Evolutionary conservation across 2,113 vertebrate genomes (phyloP).

Genomic region (Psittacula cyanocephala): DNA sequence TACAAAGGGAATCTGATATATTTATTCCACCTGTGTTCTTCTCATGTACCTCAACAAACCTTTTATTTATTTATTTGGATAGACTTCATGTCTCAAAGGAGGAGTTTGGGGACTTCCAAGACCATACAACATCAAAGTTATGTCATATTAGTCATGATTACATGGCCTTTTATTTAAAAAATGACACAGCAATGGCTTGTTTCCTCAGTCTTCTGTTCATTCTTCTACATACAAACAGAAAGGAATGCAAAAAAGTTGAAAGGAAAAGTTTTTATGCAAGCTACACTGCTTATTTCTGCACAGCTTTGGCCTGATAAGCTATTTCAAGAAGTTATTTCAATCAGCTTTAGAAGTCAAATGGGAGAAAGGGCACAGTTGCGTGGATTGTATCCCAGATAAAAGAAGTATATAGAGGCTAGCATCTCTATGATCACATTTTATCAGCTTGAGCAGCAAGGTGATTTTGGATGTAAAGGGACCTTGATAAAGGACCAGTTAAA

Average conservation of each 20-base stretch:
- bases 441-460: background rate
- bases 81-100: background rate
- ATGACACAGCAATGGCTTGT: background rate
- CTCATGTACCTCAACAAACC: background rate
- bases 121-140: background rate
- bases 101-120: background rate
- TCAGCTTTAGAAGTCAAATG: background rate
- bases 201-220: background rate
- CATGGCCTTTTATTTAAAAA: background rate
- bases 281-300: background rate
- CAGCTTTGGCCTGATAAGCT: background rate
- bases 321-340: slow-evolving; percentile 14
- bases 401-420: background rate
- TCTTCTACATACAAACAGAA: background rate
- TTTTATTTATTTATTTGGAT: background rate
- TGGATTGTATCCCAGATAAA: slow-evolving; percentile 9
- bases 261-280: background rate
- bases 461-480: background rate
- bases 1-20: background rate
- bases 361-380: background rate
- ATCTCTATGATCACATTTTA: background rate
- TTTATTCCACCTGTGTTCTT: background rate
- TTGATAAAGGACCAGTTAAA: background rate
- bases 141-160: background rate
- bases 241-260: background rate